Evolutionary conservation across 2,888 invertebrate genomes (phyloP).

Genomic region (Trissoscelio sp.): DNA sequence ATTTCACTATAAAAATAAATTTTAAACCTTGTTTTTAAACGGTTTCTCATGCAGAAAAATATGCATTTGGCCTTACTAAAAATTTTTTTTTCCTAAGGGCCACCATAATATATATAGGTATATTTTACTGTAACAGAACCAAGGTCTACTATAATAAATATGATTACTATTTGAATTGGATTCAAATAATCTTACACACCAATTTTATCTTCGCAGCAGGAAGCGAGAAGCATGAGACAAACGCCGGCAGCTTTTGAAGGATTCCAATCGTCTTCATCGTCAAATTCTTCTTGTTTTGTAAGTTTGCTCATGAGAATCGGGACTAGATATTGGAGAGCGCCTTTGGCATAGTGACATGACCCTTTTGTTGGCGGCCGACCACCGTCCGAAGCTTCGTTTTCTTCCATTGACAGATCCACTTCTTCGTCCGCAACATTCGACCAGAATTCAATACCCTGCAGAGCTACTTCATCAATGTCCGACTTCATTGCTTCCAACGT

Average conservation of each 20-base stretch:
- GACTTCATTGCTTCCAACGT: conserved; percentile 99
- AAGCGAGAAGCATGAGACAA: conserved; percentile 98
- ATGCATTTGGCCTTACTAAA: no score
- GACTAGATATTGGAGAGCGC: conserved; percentile 96
- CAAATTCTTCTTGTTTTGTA: conserved; percentile 98
- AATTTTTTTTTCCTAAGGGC: no score
- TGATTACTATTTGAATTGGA: no score
- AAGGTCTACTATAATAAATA: no score
- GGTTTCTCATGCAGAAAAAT: no score
- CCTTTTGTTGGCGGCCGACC: conserved; percentile 97
- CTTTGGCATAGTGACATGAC: conserved; percentile 98
- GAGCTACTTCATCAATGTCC: conserved; percentile 96
- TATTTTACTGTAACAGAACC: no score
- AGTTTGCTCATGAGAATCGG: conserved; percentile 97
- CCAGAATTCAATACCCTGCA: conserved; percentile 99
- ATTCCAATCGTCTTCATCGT: conserved; percentile 99
- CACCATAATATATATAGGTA: no score
- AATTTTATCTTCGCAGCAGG: conserved; percentile 98
- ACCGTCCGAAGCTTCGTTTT: conserved; percentile 95
- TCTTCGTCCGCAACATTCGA: conserved; percentile 99
- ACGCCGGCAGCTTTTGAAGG: conserved; percentile 99
- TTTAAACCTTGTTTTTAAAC: no score
- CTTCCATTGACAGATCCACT: conserved; percentile 97
- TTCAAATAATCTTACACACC: conserved; percentile 33
- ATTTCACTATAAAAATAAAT: no score